These are phyloP conservation scores for Toxotes lorentzi DNA, from an alignment of 2,797 vertebrate genomes.

Conservation along the genomic window DNA sequence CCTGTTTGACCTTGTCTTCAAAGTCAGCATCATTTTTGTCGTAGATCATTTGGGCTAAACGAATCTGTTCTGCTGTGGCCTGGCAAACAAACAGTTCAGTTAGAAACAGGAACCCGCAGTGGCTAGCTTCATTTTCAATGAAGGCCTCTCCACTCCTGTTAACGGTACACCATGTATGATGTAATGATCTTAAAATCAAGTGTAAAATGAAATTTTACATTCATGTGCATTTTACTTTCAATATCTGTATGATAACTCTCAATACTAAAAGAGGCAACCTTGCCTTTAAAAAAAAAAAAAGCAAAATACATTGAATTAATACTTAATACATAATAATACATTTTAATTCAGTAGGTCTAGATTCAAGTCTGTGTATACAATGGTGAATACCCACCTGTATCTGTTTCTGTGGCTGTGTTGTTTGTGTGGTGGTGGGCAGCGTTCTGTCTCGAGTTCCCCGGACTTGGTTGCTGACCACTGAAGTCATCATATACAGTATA, in stretches of 20 bases:
- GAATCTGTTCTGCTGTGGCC: slow-evolving; percentile 99
- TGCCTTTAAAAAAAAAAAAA: too few relatives aligned
- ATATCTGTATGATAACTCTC: neutral
- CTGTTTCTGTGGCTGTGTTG: slow-evolving; percentile 94
- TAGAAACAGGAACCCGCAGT: neutral
- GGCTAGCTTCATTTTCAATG: neutral
- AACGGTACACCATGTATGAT: neutral
- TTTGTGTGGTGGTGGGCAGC: slow-evolving; percentile 88
- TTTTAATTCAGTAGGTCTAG: neutral
- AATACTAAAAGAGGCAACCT: neutral
- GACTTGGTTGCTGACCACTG: slow-evolving; percentile 93
- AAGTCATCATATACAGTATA: slow-evolving; percentile 99
- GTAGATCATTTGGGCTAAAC: slow-evolving; percentile 96
- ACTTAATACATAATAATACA: too few relatives aligned
- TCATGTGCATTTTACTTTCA: neutral
- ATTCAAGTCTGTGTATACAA: neutral
- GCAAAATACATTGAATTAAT: too few relatives aligned
- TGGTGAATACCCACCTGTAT: slow-evolving; percentile 89
- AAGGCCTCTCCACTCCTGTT: neutral
- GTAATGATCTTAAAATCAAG: neutral
- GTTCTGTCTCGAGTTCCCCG: slow-evolving; percentile 92
- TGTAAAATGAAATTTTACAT: neutral
- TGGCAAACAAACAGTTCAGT: slow-evolving; percentile 71
- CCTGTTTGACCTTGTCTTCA: slow-evolving; percentile 98
- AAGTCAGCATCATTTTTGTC: slow-evolving; percentile 97